Percentiles rank a stretch among this genome's conserved stretches.
These are phyloP conservation scores for Nyctalus aviator DNA, from an alignment of 2,797 vertebrate genomes.

Conservation along the genomic window DNA sequence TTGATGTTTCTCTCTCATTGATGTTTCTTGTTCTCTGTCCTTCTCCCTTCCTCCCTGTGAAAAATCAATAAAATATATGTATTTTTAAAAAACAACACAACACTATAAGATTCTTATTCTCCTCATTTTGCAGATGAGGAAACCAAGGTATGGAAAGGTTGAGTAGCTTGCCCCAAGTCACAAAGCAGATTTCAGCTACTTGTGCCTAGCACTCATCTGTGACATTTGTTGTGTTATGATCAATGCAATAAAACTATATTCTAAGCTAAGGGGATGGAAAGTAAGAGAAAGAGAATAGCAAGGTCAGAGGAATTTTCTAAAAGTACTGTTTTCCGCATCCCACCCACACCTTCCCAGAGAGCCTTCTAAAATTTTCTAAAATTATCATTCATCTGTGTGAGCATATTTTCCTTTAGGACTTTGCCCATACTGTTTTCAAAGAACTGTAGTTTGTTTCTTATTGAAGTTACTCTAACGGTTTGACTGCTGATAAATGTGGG, in stretches of 20 bases:
- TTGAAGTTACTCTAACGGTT: not conserved
- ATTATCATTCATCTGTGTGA: constrained; percentile 27
- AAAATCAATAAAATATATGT: too few species aligned
- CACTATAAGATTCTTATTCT: not conserved
- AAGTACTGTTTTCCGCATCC: not conserved
- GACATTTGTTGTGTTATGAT: not conserved
- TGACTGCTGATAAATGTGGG: not conserved
- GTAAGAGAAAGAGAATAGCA: not conserved
- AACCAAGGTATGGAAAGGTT: constrained; percentile 29
- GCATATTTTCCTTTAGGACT: constrained; percentile 51
- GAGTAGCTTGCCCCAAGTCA: constrained; percentile 1
- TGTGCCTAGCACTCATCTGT: not conserved
- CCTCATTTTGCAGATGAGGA: constrained; percentile 41
- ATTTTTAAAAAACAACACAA: not conserved
- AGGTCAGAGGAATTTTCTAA: constrained; percentile 24
- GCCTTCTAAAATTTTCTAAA: constrained; percentile 55
- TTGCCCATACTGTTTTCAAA: not conserved
- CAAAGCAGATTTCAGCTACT: constrained; percentile 24
- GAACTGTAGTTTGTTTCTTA: constrained; percentile 43
- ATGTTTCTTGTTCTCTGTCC: too few species aligned
- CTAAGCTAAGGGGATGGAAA: not conserved
- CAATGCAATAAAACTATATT: constrained; percentile 29
- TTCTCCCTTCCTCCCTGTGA: too few species aligned
- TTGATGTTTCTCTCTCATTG: too few species aligned
- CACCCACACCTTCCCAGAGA: not conserved